Evolutionary conservation across 2,888 invertebrate genomes (phyloP).

Genomic region (Cerastis rubricosa): DNA sequence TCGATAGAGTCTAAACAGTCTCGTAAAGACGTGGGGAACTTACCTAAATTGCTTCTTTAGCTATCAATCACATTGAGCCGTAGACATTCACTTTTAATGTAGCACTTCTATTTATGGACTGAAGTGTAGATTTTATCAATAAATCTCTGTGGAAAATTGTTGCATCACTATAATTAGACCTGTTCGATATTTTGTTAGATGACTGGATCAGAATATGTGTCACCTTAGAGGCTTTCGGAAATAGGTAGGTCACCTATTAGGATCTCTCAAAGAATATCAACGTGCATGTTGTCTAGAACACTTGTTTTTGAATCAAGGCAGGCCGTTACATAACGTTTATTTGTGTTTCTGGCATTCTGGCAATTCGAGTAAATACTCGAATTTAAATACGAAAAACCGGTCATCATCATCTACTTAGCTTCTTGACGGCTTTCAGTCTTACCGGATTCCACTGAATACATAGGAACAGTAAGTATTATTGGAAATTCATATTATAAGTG

Average conservation of each 20-base stretch:
- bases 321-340: background rate
- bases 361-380: too few relatives aligned
- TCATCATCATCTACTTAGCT: background rate
- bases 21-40: slow-evolving; percentile 74
- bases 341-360: background rate
- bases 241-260: slow-evolving; percentile 4
- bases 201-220: background rate
- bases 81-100: slow-evolving; percentile 50
- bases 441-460: background rate
- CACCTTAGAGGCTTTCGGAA: background rate
- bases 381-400: background rate
- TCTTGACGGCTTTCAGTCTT: background rate
- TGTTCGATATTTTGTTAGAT: slow-evolving; percentile 5
- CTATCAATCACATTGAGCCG: slow-evolving; percentile 66
- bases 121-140: slow-evolving; percentile 17
- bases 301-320: background rate
- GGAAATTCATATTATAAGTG: background rate
- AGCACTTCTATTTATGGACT: slow-evolving; percentile 33
- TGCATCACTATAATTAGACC: slow-evolving; percentile 19
- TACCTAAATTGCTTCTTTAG: slow-evolving; percentile 74
- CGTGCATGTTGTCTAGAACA: background rate
- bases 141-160: slow-evolving; percentile 26
- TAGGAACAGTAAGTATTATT: background rate
- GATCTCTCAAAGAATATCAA: slow-evolving; percentile 18
- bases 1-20: slow-evolving; percentile 82